Evolutionary conservation across 2,797 vertebrate genomes (phyloP).

Genomic region (Xiphophorus birchmanni): DNA sequence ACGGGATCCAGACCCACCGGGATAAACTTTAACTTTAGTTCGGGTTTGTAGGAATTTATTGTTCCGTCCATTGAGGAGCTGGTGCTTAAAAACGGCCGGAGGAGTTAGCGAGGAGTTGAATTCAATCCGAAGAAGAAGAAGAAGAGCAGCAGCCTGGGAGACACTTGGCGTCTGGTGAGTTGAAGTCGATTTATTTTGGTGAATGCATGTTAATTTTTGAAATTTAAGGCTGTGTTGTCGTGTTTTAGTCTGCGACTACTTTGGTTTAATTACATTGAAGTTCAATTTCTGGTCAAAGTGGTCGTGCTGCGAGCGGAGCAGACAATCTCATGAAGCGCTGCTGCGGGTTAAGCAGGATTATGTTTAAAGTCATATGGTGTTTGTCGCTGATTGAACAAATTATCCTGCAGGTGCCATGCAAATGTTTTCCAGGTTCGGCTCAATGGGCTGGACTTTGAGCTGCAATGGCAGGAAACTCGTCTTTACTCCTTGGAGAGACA

Average conservation of each 20-base stretch:
- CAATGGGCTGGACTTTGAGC: conserved; percentile 53
- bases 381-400: conserved; percentile 21
- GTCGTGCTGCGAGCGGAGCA: conserved; percentile 28
- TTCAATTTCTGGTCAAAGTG: conserved; percentile 34
- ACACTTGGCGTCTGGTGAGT: conserved; percentile 53
- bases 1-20: conserved; percentile 3
- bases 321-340: conserved; percentile 69
- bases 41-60: not conserved
- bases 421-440: not conserved
- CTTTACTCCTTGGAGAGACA: not conserved
- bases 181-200: not conserved
- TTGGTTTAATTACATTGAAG: not conserved
- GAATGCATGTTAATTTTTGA: not conserved
- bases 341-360: conserved; percentile 67
- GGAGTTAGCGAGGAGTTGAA: conserved; percentile 11
- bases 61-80: rapidly evolving
- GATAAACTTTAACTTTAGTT: not conserved
- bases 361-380: conserved; percentile 59
- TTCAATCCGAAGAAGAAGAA: conserved; percentile 3
- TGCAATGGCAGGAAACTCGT: conserved; percentile 1
- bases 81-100: not conserved
- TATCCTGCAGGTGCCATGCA: conserved; percentile 34
- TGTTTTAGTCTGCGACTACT: not conserved
- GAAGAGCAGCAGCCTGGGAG: not conserved
- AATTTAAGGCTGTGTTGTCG: not conserved